Evolutionary conservation across 2,888 invertebrate species (phyloP).

Genomic region (Siphlonurus alternatus): DNA sequence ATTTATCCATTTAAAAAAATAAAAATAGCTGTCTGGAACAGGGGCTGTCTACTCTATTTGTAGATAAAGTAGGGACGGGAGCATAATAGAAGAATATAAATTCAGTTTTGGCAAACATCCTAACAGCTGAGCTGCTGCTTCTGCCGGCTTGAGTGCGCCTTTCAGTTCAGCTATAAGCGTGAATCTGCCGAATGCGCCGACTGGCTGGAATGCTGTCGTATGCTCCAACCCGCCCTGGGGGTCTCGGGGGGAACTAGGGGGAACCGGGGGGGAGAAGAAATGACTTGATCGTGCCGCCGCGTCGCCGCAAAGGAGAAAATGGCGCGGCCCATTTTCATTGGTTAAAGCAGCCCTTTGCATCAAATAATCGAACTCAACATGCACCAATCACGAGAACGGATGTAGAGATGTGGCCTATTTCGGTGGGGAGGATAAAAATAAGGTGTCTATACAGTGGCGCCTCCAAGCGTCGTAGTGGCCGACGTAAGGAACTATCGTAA

Average conservation of each 20-base stretch:
- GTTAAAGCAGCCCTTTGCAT: background rate
- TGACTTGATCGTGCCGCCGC: background rate
- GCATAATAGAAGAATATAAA: too few relatives aligned
- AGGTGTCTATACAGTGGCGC: background rate
- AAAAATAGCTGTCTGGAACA: too few relatives aligned
- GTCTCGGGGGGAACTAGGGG: background rate
- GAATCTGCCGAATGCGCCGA: background rate
- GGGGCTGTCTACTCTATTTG: too few relatives aligned
- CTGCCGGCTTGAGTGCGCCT: background rate
- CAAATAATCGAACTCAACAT: background rate
- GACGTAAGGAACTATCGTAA: background rate
- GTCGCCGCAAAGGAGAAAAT: background rate
- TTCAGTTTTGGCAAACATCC: too few relatives aligned
- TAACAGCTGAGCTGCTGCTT: background rate
- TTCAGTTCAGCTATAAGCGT: background rate
- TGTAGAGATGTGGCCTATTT: background rate
- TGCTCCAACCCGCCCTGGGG: background rate
- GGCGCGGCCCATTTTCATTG: background rate
- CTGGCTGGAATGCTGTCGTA: background rate
- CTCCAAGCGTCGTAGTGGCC: background rate
- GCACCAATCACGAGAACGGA: background rate
- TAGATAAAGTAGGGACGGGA: too few relatives aligned
- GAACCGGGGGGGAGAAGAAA: background rate
- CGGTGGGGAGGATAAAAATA: background rate
- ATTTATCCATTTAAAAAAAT: too few relatives aligned